Evolutionary conservation across 1,140 invertebrate species (phyloP), one percentile per base, ranked within the genome.

Genomic region (Aphidius gifuensis): DNA sequence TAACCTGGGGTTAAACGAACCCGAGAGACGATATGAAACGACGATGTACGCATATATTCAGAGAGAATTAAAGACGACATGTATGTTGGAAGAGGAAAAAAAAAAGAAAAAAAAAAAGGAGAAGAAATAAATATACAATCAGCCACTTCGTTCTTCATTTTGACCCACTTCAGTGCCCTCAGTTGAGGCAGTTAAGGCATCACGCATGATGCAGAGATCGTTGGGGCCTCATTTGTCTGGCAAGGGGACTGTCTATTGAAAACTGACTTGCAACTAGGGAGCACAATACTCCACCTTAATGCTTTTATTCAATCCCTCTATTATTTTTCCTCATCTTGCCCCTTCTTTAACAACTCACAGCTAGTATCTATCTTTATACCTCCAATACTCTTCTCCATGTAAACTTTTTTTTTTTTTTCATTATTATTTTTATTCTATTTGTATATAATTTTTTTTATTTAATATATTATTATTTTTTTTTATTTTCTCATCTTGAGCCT

Each of bases 181-280:
- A 16, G 16, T 16, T 16, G 16, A 16, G 16, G 16, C 16, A 16
- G 16, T 16, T 16, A 0, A 16, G 16, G 16, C 16, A 16, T 16
- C 16, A 16, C 16, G 16, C 53, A 55, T 32, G 32, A n/a, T 32
- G 44, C 49, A 16, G 58, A 48, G 60, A 56, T 53, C 60, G 60
- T 62, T 62, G 54, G 54, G 60, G 38, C 60, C 60, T 46, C 23
- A 50, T 45, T 62, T 58, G 45, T 40, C 42, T 39, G 16, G 16
- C 16, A 16, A 16, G 16, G 16, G 16, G 16, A 16, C 47, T 16
- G 32, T 60, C 66, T 70, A 73, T 71, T 68, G 59, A 71, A 47
- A 60, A 56, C 62, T 74, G 71, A 72, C 71, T 73, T 60, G 67
- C 68, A 69, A 16, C 16, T 16, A 16, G 66, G 40, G 58, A 47